These are phyloP conservation scores for Papilio gigon DNA, from an alignment of 2,888 invertebrate species.

Conservation along the genomic window DNA sequence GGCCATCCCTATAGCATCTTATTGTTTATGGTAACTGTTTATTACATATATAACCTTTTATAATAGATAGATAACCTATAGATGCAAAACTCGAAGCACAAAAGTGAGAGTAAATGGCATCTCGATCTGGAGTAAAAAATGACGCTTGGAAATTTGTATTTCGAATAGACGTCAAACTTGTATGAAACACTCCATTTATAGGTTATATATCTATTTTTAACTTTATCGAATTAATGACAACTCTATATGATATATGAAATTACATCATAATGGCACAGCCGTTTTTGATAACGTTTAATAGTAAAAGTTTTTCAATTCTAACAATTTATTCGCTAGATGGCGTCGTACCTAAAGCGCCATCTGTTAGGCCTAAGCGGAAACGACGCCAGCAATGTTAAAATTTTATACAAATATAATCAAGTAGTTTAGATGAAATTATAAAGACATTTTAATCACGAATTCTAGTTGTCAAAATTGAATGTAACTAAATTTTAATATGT, in stretches of 20 bases:
- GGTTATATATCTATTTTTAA: no score
- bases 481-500: neutral
- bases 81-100: no score
- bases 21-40: slow-evolving; percentile 16
- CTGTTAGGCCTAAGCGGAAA: neutral
- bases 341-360: neutral
- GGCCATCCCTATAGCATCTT: neutral
- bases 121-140: no score
- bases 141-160: no score
- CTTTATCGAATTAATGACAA: neutral
- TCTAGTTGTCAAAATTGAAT: neutral
- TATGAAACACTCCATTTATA: no score
- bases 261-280: neutral
- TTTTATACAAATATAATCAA: slow-evolving; percentile 14
- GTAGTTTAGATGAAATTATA: neutral
- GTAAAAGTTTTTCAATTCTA: neutral
- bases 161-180: no score
- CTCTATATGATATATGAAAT: neutral
- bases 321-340: slow-evolving; percentile 4
- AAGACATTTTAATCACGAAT: neutral
- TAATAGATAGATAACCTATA: no score
- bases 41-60: slow-evolving; percentile 6
- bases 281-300: neutral
- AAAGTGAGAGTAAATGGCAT: no score
- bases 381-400: neutral